These are phyloP conservation scores for Blennius ocellaris DNA, from an alignment of 2,113 vertebrate genomes.

Conservation along the genomic window DNA sequence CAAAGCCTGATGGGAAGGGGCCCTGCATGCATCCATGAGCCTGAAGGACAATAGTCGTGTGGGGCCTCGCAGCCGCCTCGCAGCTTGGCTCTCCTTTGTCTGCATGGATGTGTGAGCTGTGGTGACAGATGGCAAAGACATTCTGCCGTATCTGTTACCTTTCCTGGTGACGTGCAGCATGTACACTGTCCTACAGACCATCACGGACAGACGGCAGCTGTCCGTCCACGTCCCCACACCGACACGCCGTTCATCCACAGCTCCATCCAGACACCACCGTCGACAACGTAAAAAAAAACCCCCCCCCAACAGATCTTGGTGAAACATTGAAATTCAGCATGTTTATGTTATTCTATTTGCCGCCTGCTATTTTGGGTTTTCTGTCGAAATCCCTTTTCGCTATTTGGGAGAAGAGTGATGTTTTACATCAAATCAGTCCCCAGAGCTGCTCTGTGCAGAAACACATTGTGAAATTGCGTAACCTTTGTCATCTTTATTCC, in stretches of 20 bases:
- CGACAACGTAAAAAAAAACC: conserved; percentile 22
- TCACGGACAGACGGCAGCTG: conserved; percentile 89
- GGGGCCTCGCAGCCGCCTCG: conserved; percentile 69
- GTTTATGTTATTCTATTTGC: conserved; percentile 47
- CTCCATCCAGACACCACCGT: conserved; percentile 20
- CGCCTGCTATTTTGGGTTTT: conserved; percentile 49
- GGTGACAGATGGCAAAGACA: conserved; percentile 91
- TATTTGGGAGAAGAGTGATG: conserved; percentile 26
- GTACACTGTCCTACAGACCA: conserved; percentile 87
- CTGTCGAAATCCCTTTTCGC: conserved; percentile 33
- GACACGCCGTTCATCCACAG: conserved; percentile 13
- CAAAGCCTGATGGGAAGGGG: conserved; percentile 60
- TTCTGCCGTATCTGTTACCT: conserved; percentile 92
- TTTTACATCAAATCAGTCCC: conserved; percentile 57
- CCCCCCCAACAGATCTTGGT: background rate
- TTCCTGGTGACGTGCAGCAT: conserved; percentile 89
- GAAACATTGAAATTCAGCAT: conserved; percentile 7
- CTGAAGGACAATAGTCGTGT: conserved; percentile 76
- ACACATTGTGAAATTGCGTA: conserved; percentile 56
- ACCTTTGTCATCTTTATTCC: conserved; percentile 50
- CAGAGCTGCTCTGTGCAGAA: conserved; percentile 43
- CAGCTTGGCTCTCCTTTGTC: conserved; percentile 84
- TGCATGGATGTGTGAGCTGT: conserved; percentile 75
- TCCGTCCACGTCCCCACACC: conserved; percentile 71
- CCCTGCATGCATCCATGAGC: conserved; percentile 66